A percentile compares a stretch with the other conserved stretches of the same genome.
Evolutionary conservation across 2,113 vertebrate species (phyloP).

Genomic region (Cyprinodon tularosa): DNA sequence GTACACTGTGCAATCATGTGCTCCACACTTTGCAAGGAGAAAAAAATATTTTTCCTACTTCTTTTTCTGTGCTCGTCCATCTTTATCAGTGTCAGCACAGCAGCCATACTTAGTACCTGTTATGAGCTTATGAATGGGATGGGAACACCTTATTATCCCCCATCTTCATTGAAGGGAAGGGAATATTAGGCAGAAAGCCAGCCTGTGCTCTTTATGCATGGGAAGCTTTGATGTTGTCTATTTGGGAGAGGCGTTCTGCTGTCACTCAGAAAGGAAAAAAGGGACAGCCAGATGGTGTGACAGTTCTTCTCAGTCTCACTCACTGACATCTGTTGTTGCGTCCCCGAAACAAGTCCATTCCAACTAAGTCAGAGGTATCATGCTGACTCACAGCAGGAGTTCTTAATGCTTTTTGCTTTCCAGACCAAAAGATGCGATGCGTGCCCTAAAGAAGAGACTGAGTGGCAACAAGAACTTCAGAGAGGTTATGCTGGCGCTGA

Average conservation of each 20-base stretch:
- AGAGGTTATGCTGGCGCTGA: slow-evolving; percentile 96
- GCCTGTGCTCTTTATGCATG: slow-evolving; percentile 39
- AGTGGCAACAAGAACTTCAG: slow-evolving; percentile 95
- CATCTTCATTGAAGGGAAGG: slow-evolving; percentile 28
- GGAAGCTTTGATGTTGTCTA: slow-evolving; percentile 53
- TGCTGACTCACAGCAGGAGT: slow-evolving; percentile 17
- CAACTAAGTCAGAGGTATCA: slow-evolving; percentile 28
- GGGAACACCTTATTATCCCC: slow-evolving; percentile 22
- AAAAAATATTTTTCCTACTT: neutral
- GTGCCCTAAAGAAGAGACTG: slow-evolving; percentile 94
- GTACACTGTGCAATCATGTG: neutral
- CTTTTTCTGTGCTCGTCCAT: neutral
- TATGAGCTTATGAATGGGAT: slow-evolving; percentile 26
- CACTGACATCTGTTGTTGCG: slow-evolving; percentile 50
- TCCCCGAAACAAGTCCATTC: slow-evolving; percentile 29
- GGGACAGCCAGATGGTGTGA: slow-evolving; percentile 51
- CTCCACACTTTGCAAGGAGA: neutral
- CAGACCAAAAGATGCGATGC: slow-evolving; percentile 97
- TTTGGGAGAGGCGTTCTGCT: slow-evolving; percentile 24
- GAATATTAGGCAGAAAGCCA: slow-evolving; percentile 26
- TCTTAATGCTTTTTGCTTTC: slow-evolving; percentile 44
- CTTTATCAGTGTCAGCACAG: slow-evolving; percentile 28
- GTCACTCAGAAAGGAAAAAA: slow-evolving; percentile 19
- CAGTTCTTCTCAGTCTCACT: slow-evolving; percentile 31
- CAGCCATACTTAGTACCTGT: slow-evolving; percentile 19